Evolutionary conservation across 92 coral and sea anemone genomes (phyloP).

Genomic region (Zoanthus solanderi): DNA sequence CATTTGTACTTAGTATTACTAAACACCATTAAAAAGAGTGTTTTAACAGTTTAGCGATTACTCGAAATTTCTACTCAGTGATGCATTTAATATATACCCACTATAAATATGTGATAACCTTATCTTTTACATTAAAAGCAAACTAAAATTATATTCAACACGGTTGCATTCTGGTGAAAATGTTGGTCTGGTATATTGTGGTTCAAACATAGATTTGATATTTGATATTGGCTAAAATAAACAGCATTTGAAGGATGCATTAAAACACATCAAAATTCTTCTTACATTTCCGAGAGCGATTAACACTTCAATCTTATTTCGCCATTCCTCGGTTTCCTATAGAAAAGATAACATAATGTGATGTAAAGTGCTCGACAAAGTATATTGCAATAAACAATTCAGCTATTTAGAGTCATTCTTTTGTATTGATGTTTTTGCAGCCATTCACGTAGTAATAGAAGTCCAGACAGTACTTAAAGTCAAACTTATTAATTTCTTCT

Average conservation of each 20-base stretch:
- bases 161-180: neutral
- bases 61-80: neutral
- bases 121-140: neutral
- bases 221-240: constrained; percentile 12
- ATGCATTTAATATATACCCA: neutral
- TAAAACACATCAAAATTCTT: constrained; percentile 25
- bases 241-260: neutral
- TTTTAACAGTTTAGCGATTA: neutral
- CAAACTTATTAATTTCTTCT: neutral
- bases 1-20: neutral
- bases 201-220: neutral
- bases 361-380: neutral
- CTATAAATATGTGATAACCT: neutral
- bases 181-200: neutral
- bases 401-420: neutral
- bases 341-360: neutral
- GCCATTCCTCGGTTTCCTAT: constrained; percentile 17
- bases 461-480: constrained; percentile 5
- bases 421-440: neutral
- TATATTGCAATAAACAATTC: neutral
- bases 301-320: constrained; percentile 23
- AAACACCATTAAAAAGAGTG: neutral
- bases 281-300: constrained; percentile 39
- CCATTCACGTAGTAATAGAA: neutral
- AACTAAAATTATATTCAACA: neutral